Percentiles rank a stretch among this genome's conserved stretches.
Conservation (phyloP, 2,797 vertebrate genomes). For the Rachycentron canadum region DNA sequence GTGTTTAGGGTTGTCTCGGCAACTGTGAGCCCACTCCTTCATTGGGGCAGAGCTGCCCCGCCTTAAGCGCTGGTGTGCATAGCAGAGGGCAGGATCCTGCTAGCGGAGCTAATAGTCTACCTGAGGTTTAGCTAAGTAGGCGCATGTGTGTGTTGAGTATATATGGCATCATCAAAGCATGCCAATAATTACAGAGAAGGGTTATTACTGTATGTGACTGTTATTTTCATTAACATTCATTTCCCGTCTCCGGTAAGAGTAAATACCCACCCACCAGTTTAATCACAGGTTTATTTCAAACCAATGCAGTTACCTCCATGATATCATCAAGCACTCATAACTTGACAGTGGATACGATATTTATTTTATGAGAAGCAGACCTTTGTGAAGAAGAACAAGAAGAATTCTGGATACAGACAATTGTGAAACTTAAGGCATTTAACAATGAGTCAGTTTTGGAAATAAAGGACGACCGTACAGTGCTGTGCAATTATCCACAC, state of each 20-base stretch:
- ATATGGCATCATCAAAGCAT: slow-evolving; percentile 81
- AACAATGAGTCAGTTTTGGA: slow-evolving; percentile 31
- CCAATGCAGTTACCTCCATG: slow-evolving; percentile 87
- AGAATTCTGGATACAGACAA: slow-evolving; percentile 40
- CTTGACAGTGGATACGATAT: slow-evolving; percentile 58
- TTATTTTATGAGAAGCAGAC: slow-evolving; percentile 68
- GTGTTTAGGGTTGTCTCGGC: slow-evolving; percentile 79
- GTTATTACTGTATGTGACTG: slow-evolving; percentile 86
- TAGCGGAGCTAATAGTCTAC: slow-evolving; percentile 70
- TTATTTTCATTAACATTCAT: slow-evolving; percentile 96
- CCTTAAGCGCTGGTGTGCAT: slow-evolving; percentile 55
- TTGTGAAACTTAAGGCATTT: slow-evolving; percentile 46
- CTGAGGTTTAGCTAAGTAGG: slow-evolving; percentile 75
- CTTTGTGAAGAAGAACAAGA: slow-evolving; percentile 27
- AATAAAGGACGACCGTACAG: not conserved
- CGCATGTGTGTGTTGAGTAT: slow-evolving; percentile 65
- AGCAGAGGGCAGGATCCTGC: slow-evolving; percentile 58
- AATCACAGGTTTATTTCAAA: slow-evolving; percentile 93
- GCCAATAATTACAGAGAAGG: slow-evolving; percentile 88
- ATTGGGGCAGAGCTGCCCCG: slow-evolving; percentile 44
- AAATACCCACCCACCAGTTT: slow-evolving; percentile 91
- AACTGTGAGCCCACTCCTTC: slow-evolving; percentile 60
- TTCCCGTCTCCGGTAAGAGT: slow-evolving; percentile 89
- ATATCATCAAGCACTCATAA: slow-evolving; percentile 86
- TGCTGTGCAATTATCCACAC: slow-evolving; percentile 11